These are phyloP conservation scores for Dipodomys ordii DNA, from an alignment of 2,113 vertebrate species.

Conservation along the genomic window DNA sequence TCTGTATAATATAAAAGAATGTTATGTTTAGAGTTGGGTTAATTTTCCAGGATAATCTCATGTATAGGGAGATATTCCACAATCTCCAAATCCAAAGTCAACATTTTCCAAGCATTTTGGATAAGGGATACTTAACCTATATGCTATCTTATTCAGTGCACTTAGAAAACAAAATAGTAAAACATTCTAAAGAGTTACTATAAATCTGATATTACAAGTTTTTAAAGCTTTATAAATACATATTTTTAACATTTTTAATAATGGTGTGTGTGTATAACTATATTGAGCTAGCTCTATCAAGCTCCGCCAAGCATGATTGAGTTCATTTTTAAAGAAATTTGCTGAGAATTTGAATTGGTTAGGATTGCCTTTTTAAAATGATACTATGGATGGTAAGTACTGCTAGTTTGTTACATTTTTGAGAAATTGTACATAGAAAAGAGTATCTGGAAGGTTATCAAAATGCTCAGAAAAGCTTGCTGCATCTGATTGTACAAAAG, in stretches of 20 bases:
- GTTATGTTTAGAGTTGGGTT: no score
- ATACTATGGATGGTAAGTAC: background rate
- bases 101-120: background rate
- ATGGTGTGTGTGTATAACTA: no score
- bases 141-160: constrained; percentile 1
- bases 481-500: constrained; percentile 25
- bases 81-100: background rate
- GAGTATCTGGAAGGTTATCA: constrained; percentile 11
- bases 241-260: no score
- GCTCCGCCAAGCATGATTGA: background rate
- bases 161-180: constrained; percentile 25
- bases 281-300: no score
- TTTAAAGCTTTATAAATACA: constrained; percentile 24
- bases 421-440: background rate
- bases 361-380: background rate
- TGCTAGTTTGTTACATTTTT: constrained; percentile 34
- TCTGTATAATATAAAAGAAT: background rate
- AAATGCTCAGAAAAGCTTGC: background rate
- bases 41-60: background rate
- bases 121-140: no score
- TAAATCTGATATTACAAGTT: background rate
- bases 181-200: background rate
- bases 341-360: constrained; percentile 16
- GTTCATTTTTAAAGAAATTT: constrained; percentile 21
- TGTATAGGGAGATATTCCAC: background rate